Conservation (phyloP, 2,113 vertebrate genomes). For the Puffinus mauretanicus region DNA sequence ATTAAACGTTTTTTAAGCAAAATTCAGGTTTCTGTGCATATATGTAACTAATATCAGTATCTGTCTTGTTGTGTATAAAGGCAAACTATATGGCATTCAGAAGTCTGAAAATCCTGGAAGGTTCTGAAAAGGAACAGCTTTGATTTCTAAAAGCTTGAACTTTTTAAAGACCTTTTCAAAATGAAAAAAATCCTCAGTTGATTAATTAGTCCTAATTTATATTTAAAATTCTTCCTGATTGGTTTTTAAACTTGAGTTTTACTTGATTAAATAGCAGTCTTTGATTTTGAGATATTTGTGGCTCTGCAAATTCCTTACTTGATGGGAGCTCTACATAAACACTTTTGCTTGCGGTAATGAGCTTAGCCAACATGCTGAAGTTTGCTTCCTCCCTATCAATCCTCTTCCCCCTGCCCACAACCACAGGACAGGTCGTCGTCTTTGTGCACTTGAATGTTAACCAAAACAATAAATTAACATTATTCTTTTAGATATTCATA, state of each 20-base stretch:
- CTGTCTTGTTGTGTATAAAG: not conserved
- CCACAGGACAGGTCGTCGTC: not conserved
- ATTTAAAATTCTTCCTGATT: constrained; percentile 52
- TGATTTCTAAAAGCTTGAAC: not conserved
- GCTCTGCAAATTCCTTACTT: constrained; percentile 11
- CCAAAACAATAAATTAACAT: not conserved
- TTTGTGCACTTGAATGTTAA: not conserved
- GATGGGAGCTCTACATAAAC: not conserved
- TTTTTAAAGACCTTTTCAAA: constrained; percentile 30
- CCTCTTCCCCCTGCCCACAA: not conserved
- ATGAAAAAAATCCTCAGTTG: not conserved
- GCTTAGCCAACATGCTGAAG: not conserved
- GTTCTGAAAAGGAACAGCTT: not conserved
- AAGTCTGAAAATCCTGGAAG: not conserved
- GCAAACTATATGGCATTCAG: not conserved
- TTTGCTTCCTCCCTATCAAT: not conserved
- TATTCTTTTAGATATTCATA: not conserved
- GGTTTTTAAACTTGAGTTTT: constrained; percentile 40
- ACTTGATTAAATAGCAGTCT: constrained; percentile 56
- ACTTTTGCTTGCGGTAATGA: not conserved
- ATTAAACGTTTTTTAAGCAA: not conserved
- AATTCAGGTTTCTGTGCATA: not conserved
- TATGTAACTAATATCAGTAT: not conserved
- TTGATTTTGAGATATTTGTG: constrained; percentile 52
- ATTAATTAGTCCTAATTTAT: constrained; percentile 63